phyloP scores from a whole-genome alignment of 2,113 vertebrate species.

The Etheostoma spectabile region DNA sequence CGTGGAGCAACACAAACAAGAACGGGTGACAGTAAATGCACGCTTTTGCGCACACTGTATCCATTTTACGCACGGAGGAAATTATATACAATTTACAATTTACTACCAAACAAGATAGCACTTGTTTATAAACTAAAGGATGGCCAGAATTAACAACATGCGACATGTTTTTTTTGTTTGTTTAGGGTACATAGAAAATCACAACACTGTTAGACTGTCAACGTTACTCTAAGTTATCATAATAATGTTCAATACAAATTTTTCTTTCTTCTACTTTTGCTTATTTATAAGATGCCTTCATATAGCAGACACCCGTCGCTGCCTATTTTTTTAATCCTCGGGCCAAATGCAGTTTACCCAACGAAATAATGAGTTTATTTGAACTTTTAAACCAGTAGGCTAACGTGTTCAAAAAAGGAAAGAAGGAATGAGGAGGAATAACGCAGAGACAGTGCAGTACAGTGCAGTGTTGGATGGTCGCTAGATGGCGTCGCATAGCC shows the following conservation, averaged over 20 bases:
- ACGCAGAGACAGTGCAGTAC: conserved; percentile 6
- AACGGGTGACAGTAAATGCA: conserved; percentile 4
- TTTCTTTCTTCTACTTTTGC: background rate
- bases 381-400: conserved; percentile 18
- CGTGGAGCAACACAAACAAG: conserved; percentile 38
- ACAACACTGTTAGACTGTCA: background rate
- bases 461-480: conserved; percentile 60
- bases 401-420: background rate
- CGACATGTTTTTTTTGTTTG: background rate
- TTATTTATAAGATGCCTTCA: background rate
- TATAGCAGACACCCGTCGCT: background rate
- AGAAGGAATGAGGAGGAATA: background rate
- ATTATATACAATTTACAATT: background rate
- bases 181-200: background rate
- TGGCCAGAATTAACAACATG: background rate
- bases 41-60: conserved; percentile 5
- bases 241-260: background rate
- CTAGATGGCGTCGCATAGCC: conserved; percentile 97
- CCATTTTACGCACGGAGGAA: conserved; percentile 19
- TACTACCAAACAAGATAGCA: background rate
- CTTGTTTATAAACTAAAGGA: background rate
- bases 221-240: background rate
- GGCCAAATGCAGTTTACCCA: background rate
- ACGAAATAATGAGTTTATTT: conserved; percentile 8
- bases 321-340: background rate